phyloP scores from a whole-genome alignment of 1,140 invertebrate genomes.

The Scaptodrosophila lebanonensis region DNA sequence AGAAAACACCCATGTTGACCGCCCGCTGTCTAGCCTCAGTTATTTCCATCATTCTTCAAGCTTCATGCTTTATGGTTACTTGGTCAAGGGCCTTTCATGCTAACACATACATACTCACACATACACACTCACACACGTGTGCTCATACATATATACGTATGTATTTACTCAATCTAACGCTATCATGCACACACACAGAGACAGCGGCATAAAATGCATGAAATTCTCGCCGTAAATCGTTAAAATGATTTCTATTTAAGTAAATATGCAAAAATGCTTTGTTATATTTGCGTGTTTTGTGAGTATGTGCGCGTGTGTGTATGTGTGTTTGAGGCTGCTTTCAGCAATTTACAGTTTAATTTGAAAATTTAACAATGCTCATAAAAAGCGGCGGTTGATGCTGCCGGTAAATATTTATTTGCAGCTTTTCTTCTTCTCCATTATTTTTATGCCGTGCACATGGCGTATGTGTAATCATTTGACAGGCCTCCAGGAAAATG shows the following conservation, averaged over 20 bases:
- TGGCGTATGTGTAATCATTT: conserved; percentile 30
- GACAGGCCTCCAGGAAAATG: neutral
- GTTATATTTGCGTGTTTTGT: conserved; percentile 40
- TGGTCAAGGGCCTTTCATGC: conserved; percentile 69
- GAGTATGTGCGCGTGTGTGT: too few relatives aligned
- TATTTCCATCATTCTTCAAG: conserved; percentile 74
- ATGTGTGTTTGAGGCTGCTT: conserved; percentile 26
- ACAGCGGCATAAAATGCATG: conserved; percentile 57
- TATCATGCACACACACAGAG: conserved; percentile 6
- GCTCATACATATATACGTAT: conserved; percentile 31
- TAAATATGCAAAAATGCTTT: conserved; percentile 72
- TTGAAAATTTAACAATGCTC: conserved; percentile 58
- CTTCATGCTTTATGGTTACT: conserved; percentile 75
- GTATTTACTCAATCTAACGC: conserved; percentile 17
- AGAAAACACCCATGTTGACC: too few relatives aligned
- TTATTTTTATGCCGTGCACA: conserved; percentile 13
- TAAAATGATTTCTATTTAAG: conserved; percentile 70
- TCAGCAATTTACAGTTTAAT: conserved; percentile 56
- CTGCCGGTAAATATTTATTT: conserved; percentile 52
- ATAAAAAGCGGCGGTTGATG: conserved; percentile 38
- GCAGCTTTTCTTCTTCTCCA: conserved; percentile 30
- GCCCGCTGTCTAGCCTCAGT: conserved; percentile 70
- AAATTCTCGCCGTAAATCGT: conserved; percentile 70
- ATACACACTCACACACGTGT: conserved; percentile 12
- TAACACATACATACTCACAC: conserved; percentile 22